Conservation (phyloP, 2,113 vertebrate genomes). For the Corythaixoides concolor region DNA sequence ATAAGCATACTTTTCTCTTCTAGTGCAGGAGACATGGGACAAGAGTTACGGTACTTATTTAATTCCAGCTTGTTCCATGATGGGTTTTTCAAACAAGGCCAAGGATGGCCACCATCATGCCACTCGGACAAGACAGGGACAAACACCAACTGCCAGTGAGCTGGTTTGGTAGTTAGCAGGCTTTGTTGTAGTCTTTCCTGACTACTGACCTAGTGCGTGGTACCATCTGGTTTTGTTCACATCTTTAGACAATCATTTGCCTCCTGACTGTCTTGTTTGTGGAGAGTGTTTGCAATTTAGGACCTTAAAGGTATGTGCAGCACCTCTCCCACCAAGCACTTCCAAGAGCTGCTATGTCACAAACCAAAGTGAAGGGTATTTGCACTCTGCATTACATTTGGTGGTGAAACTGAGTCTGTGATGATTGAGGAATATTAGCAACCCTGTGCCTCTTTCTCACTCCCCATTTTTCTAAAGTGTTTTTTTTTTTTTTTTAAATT, state of each 20-base stretch:
- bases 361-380: neutral
- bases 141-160: neutral
- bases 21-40: neutral
- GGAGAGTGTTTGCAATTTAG: neutral
- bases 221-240: neutral
- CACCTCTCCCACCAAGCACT: neutral
- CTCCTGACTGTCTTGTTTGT: neutral
- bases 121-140: neutral
- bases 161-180: neutral
- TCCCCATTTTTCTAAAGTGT: neutral
- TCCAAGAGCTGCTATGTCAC: neutral
- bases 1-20: constrained; percentile 29
- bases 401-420: neutral
- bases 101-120: fast-evolving
- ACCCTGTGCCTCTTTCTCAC: neutral
- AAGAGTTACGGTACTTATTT: neutral
- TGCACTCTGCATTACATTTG: neutral
- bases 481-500: neutral
- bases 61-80: neutral
- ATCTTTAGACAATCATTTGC: neutral
- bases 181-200: neutral
- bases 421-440: neutral
- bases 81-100: neutral
- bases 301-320: neutral
- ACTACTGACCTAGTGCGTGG: neutral